Conservation (phyloP, 2,113 vertebrate genomes). For the Fulica atra region DNA sequence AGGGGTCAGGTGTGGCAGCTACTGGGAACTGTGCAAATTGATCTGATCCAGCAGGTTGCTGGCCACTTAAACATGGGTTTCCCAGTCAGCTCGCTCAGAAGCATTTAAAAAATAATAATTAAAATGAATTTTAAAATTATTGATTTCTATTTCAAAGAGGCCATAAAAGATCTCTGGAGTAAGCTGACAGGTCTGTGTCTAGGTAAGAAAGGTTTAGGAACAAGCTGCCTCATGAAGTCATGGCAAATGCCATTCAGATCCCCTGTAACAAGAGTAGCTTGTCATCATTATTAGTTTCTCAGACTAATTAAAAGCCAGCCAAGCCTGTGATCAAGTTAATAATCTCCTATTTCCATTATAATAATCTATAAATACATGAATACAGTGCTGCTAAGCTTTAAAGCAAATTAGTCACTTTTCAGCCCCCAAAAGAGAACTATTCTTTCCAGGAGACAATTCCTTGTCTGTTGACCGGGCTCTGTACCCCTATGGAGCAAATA, state of each 20-base stretch:
- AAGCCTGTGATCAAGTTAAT: not conserved
- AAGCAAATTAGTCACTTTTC: not conserved
- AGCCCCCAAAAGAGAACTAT: not conserved
- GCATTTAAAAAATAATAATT: not conserved
- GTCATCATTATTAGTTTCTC: not conserved
- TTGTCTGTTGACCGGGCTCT: not conserved
- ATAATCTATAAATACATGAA: not conserved
- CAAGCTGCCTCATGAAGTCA: not conserved
- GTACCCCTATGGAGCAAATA: not conserved
- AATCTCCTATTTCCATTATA: not conserved
- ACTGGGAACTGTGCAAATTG: not conserved
- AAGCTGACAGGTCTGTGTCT: not conserved
- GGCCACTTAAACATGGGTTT: not conserved
- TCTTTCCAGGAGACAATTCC: not conserved
- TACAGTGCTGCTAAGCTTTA: not conserved
- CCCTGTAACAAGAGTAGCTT: not conserved
- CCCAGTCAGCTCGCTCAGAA: not conserved
- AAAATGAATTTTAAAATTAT: not conserved
- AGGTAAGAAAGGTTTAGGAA: not conserved
- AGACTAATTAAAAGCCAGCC: not conserved
- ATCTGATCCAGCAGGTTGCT: not conserved
- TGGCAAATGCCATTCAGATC: not conserved
- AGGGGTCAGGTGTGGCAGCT: not conserved
- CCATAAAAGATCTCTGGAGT: not conserved
- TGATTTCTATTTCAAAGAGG: not conserved